Evolutionary conservation across 2,888 invertebrate species (phyloP), one percentile per base, ranked within the genome.

Genomic region (Torymus tubicola): DNA sequence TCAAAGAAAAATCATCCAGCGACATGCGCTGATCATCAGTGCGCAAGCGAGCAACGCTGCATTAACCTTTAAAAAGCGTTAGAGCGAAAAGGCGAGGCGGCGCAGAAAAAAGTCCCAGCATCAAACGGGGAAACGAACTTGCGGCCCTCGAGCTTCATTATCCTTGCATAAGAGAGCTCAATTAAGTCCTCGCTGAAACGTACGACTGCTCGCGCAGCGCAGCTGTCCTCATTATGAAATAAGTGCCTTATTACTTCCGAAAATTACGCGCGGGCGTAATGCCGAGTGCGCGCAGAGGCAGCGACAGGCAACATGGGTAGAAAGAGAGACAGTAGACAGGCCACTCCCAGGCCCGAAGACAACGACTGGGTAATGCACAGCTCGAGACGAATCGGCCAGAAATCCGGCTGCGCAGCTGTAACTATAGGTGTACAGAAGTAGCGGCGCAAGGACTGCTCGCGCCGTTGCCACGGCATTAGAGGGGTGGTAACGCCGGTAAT

Each of bases 141-240:
- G 18, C 50, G 18, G 53, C 31, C 18, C 53, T 69, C 58, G 64
- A 64, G 64, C 64, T 69, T 79, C 69, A 60, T 74, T 79, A 74
- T 64, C 53, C 42, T 55, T 58, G 53, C 69, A 63, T 24, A 80
- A 70, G 55, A 68, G 79, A 75, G 75, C 80, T 71, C 75, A 80
- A 75, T 80, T 70, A 80, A 80, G 65, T 53, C 55, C 55, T 65
- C 55, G 64, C 16, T 18, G 60, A 60, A 69, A 67, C 64, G 57
- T 58, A 67, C 64, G 55, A 70, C 57, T 78, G 21, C 53, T 2
- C 16, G 24, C 57, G 50, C 31, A 31, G 31, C 31, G 31, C 31
- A 31, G 31, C 31, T 42, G 57, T 21, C 68, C 68, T 78, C 60
- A 65, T 75, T 80, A 80, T 60, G 65, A 75, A 75, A 64, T 65